phyloP scores from a whole-genome alignment of 2,797 vertebrate species.

The Buphagus erythrorhynchus region DNA sequence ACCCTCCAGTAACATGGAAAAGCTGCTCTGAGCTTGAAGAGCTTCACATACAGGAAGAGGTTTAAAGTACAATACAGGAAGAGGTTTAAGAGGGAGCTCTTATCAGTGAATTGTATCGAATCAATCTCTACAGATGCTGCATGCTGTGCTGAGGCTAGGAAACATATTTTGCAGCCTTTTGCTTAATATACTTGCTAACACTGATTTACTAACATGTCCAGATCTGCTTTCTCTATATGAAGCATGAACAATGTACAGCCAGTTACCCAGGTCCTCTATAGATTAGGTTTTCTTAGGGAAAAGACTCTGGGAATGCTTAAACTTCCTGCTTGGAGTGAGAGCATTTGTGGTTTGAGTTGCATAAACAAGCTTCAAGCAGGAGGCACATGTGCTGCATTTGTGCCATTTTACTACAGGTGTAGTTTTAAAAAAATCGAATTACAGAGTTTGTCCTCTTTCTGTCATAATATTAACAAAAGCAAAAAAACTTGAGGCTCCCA shows the following conservation, averaged over 20 bases:
- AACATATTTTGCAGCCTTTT: background rate
- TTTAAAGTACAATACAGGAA: background rate
- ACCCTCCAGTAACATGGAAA: background rate
- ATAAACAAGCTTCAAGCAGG: background rate
- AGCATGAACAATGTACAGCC: accelerated
- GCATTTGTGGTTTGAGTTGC: background rate
- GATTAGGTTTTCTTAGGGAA: background rate
- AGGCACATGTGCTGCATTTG: background rate
- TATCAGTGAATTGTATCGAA: background rate
- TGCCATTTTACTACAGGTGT: background rate
- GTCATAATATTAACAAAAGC: background rate
- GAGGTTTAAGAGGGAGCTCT: background rate
- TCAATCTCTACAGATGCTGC: background rate
- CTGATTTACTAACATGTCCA: background rate
- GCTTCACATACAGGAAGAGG: background rate
- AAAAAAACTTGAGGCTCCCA: background rate
- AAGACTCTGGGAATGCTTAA: background rate
- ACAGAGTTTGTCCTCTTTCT: background rate
- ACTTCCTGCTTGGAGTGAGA: background rate
- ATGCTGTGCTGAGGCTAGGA: background rate
- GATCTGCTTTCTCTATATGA: accelerated
- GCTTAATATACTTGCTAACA: background rate
- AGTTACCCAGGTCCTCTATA: background rate
- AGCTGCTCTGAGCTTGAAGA: background rate
- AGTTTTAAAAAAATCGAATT: background rate